phyloP scores from a whole-genome alignment of 2,888 invertebrate species.

The Ennomos erosarius region DNA sequence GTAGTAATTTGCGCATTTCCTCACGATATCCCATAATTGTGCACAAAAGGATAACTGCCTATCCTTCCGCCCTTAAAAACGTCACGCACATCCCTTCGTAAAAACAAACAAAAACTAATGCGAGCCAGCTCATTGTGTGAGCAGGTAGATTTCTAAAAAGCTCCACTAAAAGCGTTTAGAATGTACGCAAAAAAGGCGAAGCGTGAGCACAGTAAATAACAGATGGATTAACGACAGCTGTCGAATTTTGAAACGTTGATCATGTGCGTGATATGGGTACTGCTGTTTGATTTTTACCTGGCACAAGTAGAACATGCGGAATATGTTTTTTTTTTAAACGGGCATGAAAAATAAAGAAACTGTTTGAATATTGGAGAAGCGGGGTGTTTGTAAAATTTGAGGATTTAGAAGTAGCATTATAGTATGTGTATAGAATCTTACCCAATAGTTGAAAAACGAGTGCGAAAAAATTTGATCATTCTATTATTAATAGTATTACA shows the following conservation, averaged over 20 bases:
- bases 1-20: constrained; percentile 72
- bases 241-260: constrained; percentile 57
- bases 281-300: constrained; percentile 58
- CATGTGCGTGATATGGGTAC: constrained; percentile 67
- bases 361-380: constrained; percentile 1
- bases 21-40: constrained; percentile 68
- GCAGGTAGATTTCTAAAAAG: constrained; percentile 75
- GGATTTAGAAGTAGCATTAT: not conserved
- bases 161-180: constrained; percentile 57
- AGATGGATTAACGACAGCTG: constrained; percentile 75
- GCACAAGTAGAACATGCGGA: constrained; percentile 38
- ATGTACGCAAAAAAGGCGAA: constrained; percentile 67
- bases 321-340: too few species aligned
- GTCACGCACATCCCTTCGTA: constrained; percentile 77
- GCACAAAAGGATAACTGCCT: constrained; percentile 72
- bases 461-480: too few species aligned
- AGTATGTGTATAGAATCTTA: too few species aligned
- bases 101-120: constrained; percentile 64
- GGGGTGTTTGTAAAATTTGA: constrained; percentile 2
- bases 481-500: too few species aligned
- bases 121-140: constrained; percentile 63
- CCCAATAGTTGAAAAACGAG: too few species aligned
- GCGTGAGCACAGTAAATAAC: constrained; percentile 73
- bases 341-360: too few species aligned
- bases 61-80: constrained; percentile 81